Percentiles rank a stretch among this genome's conserved stretches.
Conservation (phyloP, 2,797 vertebrate species). For the Meda fulgida region DNA sequence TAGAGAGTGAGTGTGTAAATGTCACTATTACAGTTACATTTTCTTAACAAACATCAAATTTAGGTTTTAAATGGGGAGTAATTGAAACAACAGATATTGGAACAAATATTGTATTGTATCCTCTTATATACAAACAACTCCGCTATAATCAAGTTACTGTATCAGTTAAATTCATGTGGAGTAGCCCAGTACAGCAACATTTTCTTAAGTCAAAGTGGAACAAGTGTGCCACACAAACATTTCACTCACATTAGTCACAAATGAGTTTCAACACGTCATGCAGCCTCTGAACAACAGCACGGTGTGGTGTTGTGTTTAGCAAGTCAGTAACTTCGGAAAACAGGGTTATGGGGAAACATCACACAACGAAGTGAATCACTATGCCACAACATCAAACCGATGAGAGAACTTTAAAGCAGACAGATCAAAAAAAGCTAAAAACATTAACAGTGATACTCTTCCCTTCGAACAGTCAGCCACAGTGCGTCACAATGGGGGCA, state of each 20-base stretch:
- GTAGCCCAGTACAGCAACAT: slow-evolving; percentile 11
- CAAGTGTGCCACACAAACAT: slow-evolving; percentile 34
- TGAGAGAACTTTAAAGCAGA: slow-evolving; percentile 58
- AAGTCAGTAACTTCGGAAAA: slow-evolving; percentile 50
- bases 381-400: slow-evolving; percentile 55
- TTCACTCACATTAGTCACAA: slow-evolving; percentile 47
- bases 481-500: slow-evolving; percentile 56
- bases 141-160: not conserved
- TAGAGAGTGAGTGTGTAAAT: not conserved
- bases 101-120: not conserved
- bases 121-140: slow-evolving; percentile 6
- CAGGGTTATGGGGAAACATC: slow-evolving; percentile 56
- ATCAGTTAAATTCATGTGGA: not conserved
- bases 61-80: not conserved
- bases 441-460: slow-evolving; percentile 48
- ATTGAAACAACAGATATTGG: not conserved
- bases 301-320: slow-evolving; percentile 40
- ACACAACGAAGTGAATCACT: slow-evolving; percentile 61
- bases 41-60: not conserved
- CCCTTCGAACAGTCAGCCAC: slow-evolving; percentile 56
- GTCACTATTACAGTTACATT: too few species aligned
- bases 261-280: slow-evolving; percentile 60
- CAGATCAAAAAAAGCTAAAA: slow-evolving; percentile 43
- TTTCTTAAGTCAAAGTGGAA: slow-evolving; percentile 29
- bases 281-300: slow-evolving; percentile 56